These are phyloP conservation scores for Epinephelus moara DNA, from an alignment of 2,113 vertebrate species.

Conservation along the genomic window DNA sequence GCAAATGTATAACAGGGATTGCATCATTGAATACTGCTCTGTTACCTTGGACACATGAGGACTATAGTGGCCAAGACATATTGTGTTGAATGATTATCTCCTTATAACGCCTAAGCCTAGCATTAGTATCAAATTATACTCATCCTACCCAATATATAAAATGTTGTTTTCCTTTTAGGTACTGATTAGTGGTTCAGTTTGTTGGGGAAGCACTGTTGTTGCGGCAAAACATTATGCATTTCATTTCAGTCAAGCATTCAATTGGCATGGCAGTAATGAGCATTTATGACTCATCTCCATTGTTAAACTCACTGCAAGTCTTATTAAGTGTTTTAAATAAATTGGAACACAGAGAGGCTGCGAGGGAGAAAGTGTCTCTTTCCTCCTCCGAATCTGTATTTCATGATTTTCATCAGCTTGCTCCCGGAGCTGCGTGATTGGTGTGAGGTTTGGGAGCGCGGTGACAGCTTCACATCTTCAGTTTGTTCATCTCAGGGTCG, in stretches of 20 bases:
- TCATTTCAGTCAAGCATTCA: background rate
- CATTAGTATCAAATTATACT: background rate
- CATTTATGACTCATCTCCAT: background rate
- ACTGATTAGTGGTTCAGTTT: background rate
- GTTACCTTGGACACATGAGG: no score
- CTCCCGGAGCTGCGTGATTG: background rate
- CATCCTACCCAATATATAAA: background rate
- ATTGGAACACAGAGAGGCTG: background rate
- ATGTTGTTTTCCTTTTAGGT: background rate
- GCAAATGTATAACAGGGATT: no score
- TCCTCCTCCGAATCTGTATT: background rate
- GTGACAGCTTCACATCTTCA: background rate
- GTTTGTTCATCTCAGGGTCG: background rate
- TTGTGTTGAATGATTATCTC: no score
- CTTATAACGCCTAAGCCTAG: no score
- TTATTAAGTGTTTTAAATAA: background rate
- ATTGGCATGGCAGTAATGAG: background rate
- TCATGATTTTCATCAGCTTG: conserved; percentile 27
- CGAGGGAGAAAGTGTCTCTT: background rate
- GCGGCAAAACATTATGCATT: background rate
- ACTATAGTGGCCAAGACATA: no score
- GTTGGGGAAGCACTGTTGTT: background rate
- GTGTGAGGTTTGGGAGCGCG: conserved; percentile 5
- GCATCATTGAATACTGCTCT: no score
- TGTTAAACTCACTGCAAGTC: background rate